Evolutionary conservation across 23 tunicate genomes (phyloP).

Genomic region (Styela clava): DNA sequence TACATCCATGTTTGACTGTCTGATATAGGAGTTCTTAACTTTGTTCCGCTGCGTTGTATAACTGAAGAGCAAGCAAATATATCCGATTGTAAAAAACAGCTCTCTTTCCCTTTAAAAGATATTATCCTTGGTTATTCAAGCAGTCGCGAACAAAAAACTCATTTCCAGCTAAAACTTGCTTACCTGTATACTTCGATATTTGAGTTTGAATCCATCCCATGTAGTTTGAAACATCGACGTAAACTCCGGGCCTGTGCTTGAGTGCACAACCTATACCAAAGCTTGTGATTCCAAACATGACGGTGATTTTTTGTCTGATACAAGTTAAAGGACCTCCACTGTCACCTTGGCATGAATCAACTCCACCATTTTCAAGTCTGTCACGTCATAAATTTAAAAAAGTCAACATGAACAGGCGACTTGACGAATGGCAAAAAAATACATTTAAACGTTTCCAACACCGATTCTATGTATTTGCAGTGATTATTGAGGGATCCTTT

Average conservation of each 20-base stretch:
- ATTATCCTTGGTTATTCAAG: background rate
- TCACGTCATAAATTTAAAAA: too few species aligned
- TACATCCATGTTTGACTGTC: constrained; percentile 5
- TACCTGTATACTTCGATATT: constrained; percentile 5
- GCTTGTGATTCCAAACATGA: background rate
- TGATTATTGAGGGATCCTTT: too few species aligned
- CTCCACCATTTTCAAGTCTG: background rate
- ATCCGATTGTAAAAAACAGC: constrained; percentile 1
- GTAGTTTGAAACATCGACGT: constrained; percentile 8
- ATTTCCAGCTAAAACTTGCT: background rate
- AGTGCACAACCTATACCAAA: constrained; percentile 12
- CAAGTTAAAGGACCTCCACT: constrained; percentile 5
- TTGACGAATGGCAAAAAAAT: too few species aligned
- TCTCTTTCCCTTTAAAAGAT: background rate
- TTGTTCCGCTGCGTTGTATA: constrained; percentile 1
- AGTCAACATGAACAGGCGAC: too few species aligned
- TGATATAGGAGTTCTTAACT: background rate
- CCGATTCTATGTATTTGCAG: too few species aligned
- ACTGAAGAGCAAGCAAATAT: background rate
- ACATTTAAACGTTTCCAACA: too few species aligned
- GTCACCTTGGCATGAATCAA: constrained; percentile 9
- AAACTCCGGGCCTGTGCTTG: constrained; percentile 18
- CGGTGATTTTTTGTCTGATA: background rate
- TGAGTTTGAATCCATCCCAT: constrained; percentile 11
- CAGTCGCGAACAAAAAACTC: background rate